Base-by-base conservation (phyloP, 2,113 vertebrate genomes). In the Pteropus alecto region DNA sequence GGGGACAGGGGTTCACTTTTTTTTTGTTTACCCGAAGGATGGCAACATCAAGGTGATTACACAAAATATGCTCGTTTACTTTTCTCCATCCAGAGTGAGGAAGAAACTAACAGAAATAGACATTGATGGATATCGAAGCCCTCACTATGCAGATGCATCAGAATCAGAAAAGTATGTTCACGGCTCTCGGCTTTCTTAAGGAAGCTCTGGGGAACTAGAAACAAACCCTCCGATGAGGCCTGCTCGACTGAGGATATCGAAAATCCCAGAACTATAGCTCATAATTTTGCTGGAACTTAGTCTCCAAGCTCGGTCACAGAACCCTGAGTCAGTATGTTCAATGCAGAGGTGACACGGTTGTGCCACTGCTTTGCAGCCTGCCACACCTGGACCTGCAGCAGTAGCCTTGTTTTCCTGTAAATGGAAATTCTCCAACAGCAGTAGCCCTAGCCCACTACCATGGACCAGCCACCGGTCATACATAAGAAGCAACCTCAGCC, bases 391-490 rank as follows among this genome's bases (percentile, higher is more conserved):
- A 11, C 33, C 81, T 21, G 3, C 15, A 24, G 18, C 33, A 5
- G 13, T 3, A 30, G 30, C 58, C 41, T 35, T 60, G 7, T 33
- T 68, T 73, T 85, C 83, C 74, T 10, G 11, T 10, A 33, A 7
- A 22, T 33, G 7, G 19, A 63, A 74, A 22, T 8, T 1, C 18
- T 11, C n/a, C 58, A 4, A 3, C 6, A 16, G 18, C 1, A 0
- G 14, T 6, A 13, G 2, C 41, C 68, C 21, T 14, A 38, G 73
- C 68, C 8, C 22, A 26, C 14, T 8, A 7, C 48, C 18, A 13
- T 0, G 13, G 73, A 74, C 51, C 11, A 15, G 19, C 8, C 13
- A 4, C 4, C 0, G 0, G 10, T 65, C 13, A 0, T 33, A 0
- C 4, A 43, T 35, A 33, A 43, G 35, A 46, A 56, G 51, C 61